A percentile compares a stretch with the other conserved stretches of the same genome.
Evolutionary conservation across 2,797 vertebrate species (phyloP).

Genomic region (Enteromius thamalakanensis): DNA sequence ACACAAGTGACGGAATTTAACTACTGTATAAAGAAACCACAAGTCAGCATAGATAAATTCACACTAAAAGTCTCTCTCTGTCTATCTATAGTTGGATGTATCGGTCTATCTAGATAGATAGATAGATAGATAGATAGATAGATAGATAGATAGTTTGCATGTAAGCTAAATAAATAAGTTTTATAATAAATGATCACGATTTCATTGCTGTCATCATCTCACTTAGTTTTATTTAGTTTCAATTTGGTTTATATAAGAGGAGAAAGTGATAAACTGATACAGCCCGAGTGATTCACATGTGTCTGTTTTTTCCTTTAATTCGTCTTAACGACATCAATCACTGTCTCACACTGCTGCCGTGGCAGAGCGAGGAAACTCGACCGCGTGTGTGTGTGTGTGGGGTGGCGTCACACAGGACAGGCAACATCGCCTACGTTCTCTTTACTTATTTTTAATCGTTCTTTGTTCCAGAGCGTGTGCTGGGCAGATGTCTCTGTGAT

Average conservation of each 20-base stretch:
- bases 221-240: slow-evolving; percentile 8
- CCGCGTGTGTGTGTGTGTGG: too few species aligned
- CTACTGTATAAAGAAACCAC: neutral
- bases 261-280: slow-evolving; percentile 4
- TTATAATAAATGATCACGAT: neutral
- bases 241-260: neutral
- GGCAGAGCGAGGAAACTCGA: neutral
- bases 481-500: slow-evolving; percentile 20
- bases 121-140: neutral
- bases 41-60: neutral
- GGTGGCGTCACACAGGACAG: neutral
- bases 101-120: neutral
- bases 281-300: slow-evolving; percentile 9
- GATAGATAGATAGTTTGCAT: neutral
- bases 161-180: neutral
- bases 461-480: slow-evolving; percentile 31
- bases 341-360: slow-evolving; percentile 52
- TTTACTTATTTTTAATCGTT: slow-evolving; percentile 17
- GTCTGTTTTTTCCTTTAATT: slow-evolving; percentile 51
- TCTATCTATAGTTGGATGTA: neutral
- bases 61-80: neutral
- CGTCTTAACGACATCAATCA: slow-evolving; percentile 38
- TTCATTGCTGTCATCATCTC: neutral
- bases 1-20: neutral
- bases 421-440: slow-evolving; percentile 3